Conservation (phyloP, 2,888 invertebrate genomes). For the Drosophila yooni region DNA sequence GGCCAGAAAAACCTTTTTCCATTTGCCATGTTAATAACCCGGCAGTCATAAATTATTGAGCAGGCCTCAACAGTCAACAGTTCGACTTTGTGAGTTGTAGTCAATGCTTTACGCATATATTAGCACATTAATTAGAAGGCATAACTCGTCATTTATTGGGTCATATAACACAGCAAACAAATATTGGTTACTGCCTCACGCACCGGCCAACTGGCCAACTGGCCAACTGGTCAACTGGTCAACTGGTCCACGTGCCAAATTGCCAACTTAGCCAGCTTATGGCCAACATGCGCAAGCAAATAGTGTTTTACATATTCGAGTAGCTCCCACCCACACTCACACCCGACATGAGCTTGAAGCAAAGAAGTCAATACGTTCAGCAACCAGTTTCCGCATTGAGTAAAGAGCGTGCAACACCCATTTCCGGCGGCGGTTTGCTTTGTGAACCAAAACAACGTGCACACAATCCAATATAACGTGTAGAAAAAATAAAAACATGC, state of each 20-base stretch:
- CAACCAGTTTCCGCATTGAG: slow-evolving; percentile 6
- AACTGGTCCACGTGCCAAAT: slow-evolving; percentile 11
- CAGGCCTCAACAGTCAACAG: neutral
- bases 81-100: neutral
- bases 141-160: slow-evolving; percentile 75
- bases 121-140: slow-evolving; percentile 70
- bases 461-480: slow-evolving; percentile 4
- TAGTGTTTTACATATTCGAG: slow-evolving; percentile 65
- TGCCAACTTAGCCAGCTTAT: neutral
- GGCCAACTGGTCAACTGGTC: neutral
- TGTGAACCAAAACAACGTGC: slow-evolving; percentile 33
- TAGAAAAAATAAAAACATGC: slow-evolving; percentile 23
- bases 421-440: slow-evolving; percentile 27
- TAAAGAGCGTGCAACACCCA: neutral
- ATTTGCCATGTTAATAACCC: neutral
- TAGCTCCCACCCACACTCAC: slow-evolving; percentile 28
- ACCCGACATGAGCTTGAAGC: slow-evolving; percentile 4
- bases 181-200: slow-evolving; percentile 43
- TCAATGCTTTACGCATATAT: slow-evolving; percentile 63
- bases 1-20: slow-evolving; percentile 37
- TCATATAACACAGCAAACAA: slow-evolving; percentile 50
- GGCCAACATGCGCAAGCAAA: neutral
- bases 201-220: slow-evolving; percentile 16
- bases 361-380: slow-evolving; percentile 43
- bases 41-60: slow-evolving; percentile 1